Evolutionary conservation across 2,888 invertebrate species (phyloP).

Genomic region (Oxycera nigricornis): DNA sequence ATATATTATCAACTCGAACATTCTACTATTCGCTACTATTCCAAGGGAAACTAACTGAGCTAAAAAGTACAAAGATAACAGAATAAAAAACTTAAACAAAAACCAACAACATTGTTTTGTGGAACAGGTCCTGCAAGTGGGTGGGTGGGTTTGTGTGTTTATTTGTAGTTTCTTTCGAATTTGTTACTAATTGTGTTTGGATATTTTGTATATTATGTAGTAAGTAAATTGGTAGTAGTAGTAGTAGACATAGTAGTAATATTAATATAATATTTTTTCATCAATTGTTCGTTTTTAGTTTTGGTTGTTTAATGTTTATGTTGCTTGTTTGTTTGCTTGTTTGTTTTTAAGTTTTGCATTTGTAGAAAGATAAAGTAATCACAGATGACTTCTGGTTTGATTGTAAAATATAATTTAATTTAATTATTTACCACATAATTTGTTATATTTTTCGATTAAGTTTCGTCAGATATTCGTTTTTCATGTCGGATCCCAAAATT

Average conservation of each 20-base stretch:
- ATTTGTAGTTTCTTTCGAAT: neutral
- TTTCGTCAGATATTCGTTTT: neutral
- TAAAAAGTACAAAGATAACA: neutral
- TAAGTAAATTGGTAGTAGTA: constrained; percentile 25
- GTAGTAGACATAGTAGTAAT: constrained; percentile 7
- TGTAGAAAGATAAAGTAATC: constrained; percentile 40
- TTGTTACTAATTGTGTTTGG: constrained; percentile 18
- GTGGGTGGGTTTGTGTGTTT: constrained; percentile 31
- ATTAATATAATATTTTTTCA: constrained; percentile 33
- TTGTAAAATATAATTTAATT: constrained; percentile 37
- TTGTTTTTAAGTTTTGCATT: constrained; percentile 30
- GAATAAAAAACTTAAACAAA: neutral
- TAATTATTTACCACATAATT: constrained; percentile 19
- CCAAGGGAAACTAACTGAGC: neutral
- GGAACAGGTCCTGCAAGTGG: constrained; percentile 32
- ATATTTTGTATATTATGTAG: constrained; percentile 9
- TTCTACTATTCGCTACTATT: neutral
- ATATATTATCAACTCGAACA: neutral
- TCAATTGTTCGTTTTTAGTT: too few species aligned
- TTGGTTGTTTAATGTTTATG: constrained; percentile 27
- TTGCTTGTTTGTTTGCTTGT: constrained; percentile 24
- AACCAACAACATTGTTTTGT: neutral
- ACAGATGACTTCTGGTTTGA: constrained; percentile 37
- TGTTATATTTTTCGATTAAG: neutral
- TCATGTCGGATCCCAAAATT: neutral